phyloP scores from a whole-genome alignment of 2,888 invertebrate species.

The Hofmannophila pseudospretella region DNA sequence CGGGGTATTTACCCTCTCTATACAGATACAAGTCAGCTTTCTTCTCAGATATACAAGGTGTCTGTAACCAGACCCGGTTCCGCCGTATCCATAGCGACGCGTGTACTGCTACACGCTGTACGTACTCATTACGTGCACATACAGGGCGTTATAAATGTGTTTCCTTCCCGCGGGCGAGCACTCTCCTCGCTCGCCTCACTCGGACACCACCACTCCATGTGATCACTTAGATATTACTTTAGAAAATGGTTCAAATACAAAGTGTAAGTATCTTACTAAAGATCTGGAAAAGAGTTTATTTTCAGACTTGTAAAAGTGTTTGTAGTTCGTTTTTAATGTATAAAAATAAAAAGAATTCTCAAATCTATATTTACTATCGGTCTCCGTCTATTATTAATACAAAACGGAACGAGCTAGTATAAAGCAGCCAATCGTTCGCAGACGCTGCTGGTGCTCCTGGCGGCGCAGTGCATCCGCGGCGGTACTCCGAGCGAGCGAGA shows the following conservation, averaged over 20 bases:
- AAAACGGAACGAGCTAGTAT: too few species aligned
- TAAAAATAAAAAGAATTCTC: too few species aligned
- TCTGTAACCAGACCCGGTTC: slow-evolving; percentile 37
- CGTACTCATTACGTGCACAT: not conserved
- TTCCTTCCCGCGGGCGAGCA: slow-evolving; percentile 32
- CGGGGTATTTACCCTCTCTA: slow-evolving; percentile 28
- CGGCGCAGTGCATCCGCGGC: too few species aligned
- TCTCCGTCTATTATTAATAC: too few species aligned
- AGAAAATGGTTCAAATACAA: too few species aligned
- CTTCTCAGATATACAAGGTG: slow-evolving; percentile 35
- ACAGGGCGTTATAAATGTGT: slow-evolving; percentile 47
- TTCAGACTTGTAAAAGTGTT: too few species aligned
- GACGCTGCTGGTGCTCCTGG: too few species aligned
- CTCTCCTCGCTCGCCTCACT: slow-evolving; percentile 41
- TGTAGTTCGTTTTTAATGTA: too few species aligned
- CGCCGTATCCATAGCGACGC: slow-evolving; percentile 21
- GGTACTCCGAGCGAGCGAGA: slow-evolving; percentile 31
- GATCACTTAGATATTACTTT: slow-evolving; percentile 5
- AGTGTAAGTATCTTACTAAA: too few species aligned
- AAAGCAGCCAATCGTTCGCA: too few species aligned
- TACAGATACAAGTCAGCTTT: slow-evolving; percentile 32
- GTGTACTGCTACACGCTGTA: slow-evolving; percentile 5
- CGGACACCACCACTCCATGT: slow-evolving; percentile 20
- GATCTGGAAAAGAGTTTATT: too few species aligned
- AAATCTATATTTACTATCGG: too few species aligned